These are phyloP conservation scores for Epirrhoe alternata DNA, from an alignment of 2,888 invertebrate species.

Conservation along the genomic window DNA sequence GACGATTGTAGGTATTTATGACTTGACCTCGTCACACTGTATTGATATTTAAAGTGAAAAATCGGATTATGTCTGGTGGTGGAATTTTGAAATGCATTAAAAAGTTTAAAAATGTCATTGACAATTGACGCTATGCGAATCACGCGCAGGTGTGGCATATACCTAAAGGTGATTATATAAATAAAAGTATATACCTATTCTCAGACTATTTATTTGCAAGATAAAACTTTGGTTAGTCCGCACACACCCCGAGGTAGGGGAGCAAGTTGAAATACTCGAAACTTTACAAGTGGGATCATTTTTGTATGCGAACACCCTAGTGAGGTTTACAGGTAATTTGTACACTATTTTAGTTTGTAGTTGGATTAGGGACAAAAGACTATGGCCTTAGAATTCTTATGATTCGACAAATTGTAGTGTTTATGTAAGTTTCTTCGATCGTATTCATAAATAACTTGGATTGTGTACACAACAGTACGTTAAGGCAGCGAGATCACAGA, in stretches of 20 bases:
- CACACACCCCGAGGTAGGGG: conserved; percentile 13
- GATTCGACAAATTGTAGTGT: neutral
- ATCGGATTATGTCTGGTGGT: too few species aligned
- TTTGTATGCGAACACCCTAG: conserved; percentile 9
- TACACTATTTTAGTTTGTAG: conserved; percentile 1
- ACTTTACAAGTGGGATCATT: neutral
- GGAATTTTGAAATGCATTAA: too few species aligned
- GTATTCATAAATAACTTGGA: neutral
- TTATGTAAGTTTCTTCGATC: neutral
- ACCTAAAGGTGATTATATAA: neutral
- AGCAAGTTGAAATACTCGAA: conserved; percentile 3
- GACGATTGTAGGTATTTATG: too few species aligned
- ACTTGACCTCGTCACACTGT: too few species aligned
- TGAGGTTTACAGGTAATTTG: conserved; percentile 4
- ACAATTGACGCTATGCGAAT: too few species aligned
- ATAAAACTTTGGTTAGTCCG: conserved; percentile 33
- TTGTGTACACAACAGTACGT: too few species aligned
- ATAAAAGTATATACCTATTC: conserved; percentile 13
- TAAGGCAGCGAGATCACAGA: too few species aligned
- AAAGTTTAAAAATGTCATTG: neutral
- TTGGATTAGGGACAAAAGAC: too few species aligned
- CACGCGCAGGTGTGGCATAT: too few species aligned
- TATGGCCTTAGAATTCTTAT: neutral
- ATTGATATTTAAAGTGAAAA: too few species aligned
- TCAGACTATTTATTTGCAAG: conserved; percentile 42